Evolutionary conservation across 2,888 invertebrate genomes (phyloP).

Genomic region (Folsomia candida): DNA sequence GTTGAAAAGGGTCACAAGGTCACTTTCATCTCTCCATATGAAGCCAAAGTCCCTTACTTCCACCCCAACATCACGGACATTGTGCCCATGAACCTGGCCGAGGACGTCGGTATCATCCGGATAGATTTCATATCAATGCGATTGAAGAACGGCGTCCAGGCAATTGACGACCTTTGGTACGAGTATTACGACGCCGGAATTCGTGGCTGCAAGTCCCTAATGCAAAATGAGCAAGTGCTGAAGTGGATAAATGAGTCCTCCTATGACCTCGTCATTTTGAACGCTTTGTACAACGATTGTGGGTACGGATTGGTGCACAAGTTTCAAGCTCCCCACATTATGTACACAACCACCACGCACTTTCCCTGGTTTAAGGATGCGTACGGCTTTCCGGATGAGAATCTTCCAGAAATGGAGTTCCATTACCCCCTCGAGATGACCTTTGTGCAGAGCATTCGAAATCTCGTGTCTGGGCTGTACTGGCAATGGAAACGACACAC

Average conservation of each 20-base stretch:
- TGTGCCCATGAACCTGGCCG: constrained; percentile 15
- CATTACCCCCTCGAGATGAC: constrained; percentile 34
- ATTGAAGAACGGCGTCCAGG: constrained; percentile 18
- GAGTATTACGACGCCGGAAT: constrained; percentile 15
- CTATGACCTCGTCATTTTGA: constrained; percentile 34
- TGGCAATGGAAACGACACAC: constrained; percentile 26
- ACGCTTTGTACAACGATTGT: constrained; percentile 36
- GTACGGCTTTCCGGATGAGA: constrained; percentile 23
- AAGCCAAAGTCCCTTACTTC: constrained; percentile 11
- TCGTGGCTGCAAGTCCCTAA: constrained; percentile 19
- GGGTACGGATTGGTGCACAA: constrained; percentile 30
- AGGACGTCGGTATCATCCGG: constrained; percentile 11
- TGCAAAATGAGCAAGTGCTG: constrained; percentile 8
- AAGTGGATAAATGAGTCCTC: constrained; percentile 25
- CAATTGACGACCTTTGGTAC: constrained; percentile 24
- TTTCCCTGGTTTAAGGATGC: constrained; percentile 32
- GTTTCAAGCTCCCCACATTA: constrained; percentile 26
- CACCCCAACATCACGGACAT: constrained; percentile 27
- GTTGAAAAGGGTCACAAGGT: constrained; percentile 31
- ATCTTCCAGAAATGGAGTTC: constrained; percentile 30
- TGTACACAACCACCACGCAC: constrained; percentile 18
- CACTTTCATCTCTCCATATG: constrained; percentile 36
- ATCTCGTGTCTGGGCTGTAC: constrained; percentile 25
- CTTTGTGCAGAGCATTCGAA: constrained; percentile 33
- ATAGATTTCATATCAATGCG: constrained; percentile 25